A percentile compares a stretch with the other conserved stretches of the same genome.
Evolutionary conservation across 2,888 invertebrate species (phyloP).

Genomic region (Marronus borbonicus): DNA sequence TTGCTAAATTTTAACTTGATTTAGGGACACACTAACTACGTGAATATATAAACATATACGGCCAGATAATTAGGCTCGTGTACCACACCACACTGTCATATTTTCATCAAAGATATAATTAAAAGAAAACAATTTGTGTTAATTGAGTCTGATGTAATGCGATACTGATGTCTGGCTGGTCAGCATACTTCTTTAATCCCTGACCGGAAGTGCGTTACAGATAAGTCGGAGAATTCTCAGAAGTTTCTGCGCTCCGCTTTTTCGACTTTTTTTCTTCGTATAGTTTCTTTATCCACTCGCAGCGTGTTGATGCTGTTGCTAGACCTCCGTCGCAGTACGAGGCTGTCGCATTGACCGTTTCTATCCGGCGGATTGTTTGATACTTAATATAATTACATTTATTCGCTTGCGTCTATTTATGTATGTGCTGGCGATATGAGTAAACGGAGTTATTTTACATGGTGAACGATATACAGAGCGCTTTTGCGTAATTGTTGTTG

Average conservation of each 20-base stretch:
- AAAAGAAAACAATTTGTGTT: conserved; percentile 49
- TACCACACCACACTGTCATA: not conserved
- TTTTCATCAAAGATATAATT: conserved; percentile 30
- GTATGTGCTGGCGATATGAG: not conserved
- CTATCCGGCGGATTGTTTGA: conserved; percentile 39
- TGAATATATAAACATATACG: not conserved
- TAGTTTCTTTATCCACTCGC: conserved; percentile 10
- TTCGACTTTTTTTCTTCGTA: conserved; percentile 18
- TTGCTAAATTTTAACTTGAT: no score
- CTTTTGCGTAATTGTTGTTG: no score
- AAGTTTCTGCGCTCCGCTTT: conserved; percentile 44
- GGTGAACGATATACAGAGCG: no score
- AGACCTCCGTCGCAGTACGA: not conserved
- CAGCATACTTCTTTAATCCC: conserved; percentile 58
- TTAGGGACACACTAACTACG: not conserved
- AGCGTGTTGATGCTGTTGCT: not conserved
- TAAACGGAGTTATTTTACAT: not conserved
- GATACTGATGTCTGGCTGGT: conserved; percentile 53
- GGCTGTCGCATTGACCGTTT: not conserved
- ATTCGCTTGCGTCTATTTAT: not conserved
- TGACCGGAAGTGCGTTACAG: conserved; percentile 60
- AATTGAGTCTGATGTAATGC: conserved; percentile 49
- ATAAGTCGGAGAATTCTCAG: conserved; percentile 54
- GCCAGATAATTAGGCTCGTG: conserved; percentile 8
- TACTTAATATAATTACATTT: conserved; percentile 33